Percentiles rank a stretch among this genome's conserved stretches.
Evolutionary conservation across 2,113 vertebrate species (phyloP).

Genomic region (Lophotis ruficrista): DNA sequence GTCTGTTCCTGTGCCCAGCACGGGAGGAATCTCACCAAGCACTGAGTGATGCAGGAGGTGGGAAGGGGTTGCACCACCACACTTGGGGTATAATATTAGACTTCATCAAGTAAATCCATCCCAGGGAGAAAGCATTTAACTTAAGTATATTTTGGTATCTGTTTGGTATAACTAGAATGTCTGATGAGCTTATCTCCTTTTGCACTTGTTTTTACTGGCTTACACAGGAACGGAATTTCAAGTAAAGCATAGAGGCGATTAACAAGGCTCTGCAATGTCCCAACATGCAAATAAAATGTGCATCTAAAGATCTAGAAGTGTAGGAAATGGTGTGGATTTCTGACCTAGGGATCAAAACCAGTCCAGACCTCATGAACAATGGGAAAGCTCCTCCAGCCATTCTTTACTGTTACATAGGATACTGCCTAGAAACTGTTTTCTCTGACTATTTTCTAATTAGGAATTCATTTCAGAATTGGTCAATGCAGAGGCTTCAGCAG

Average conservation of each 20-base stretch:
- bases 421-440: neutral
- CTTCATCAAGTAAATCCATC: neutral
- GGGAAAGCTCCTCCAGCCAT: neutral
- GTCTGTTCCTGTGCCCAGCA: too few relatives aligned
- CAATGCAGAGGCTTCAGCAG: neutral
- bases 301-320: neutral
- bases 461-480: neutral
- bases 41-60: too few relatives aligned
- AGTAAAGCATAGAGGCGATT: neutral
- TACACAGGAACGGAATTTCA: neutral
- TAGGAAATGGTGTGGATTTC: neutral
- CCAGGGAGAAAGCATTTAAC: neutral
- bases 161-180: neutral
- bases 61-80: too few relatives aligned
- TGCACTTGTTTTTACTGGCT: neutral
- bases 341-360: neutral
- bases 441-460: neutral
- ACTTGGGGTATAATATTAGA: neutral
- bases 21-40: too few relatives aligned
- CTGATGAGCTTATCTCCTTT: neutral
- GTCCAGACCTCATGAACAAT: neutral
- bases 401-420: neutral
- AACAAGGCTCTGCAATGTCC: neutral
- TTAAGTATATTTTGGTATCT: neutral
- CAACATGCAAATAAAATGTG: neutral